phyloP scores from a whole-genome alignment of 2,797 vertebrate genomes.

The Anomalospiza imberbis region DNA sequence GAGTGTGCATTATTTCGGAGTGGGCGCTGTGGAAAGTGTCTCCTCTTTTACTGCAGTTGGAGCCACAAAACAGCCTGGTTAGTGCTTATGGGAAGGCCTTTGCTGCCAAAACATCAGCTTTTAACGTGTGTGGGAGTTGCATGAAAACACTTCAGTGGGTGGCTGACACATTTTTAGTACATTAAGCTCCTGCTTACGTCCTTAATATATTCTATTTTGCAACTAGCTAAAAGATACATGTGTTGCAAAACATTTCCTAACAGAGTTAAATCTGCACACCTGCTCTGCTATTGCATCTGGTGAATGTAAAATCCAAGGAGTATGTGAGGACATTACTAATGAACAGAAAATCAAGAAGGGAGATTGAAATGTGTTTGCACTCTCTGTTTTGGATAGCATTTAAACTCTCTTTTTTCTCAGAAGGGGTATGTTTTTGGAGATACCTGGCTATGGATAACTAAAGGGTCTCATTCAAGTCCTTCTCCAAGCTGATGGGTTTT shows the following conservation, averaged over 20 bases:
- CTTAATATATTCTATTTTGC: slow-evolving; percentile 39
- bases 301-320: slow-evolving; percentile 58
- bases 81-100: slow-evolving; percentile 45
- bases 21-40: slow-evolving; percentile 37
- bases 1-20: not conserved
- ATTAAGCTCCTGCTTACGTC: slow-evolving; percentile 32
- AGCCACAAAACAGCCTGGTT: slow-evolving; percentile 40
- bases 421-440: not conserved
- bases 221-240: slow-evolving; percentile 51
- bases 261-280: slow-evolving; percentile 65
- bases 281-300: slow-evolving; percentile 40
- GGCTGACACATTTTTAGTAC: slow-evolving; percentile 53
- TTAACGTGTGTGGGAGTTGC: slow-evolving; percentile 44
- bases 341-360: slow-evolving; percentile 14
- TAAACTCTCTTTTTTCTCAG: not conserved
- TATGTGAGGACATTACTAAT: slow-evolving; percentile 60
- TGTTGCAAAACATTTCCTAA: slow-evolving; percentile 66
- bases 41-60: slow-evolving; percentile 26
- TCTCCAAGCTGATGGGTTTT: not conserved
- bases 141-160: slow-evolving; percentile 53
- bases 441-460: not conserved
- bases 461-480: slow-evolving; percentile 8
- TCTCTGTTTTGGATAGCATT: not conserved
- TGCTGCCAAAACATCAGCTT: slow-evolving; percentile 51
- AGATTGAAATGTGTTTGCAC: not conserved